These are phyloP conservation scores for Diaphora mendica DNA, from an alignment of 2,888 invertebrate genomes.

Conservation along the genomic window DNA sequence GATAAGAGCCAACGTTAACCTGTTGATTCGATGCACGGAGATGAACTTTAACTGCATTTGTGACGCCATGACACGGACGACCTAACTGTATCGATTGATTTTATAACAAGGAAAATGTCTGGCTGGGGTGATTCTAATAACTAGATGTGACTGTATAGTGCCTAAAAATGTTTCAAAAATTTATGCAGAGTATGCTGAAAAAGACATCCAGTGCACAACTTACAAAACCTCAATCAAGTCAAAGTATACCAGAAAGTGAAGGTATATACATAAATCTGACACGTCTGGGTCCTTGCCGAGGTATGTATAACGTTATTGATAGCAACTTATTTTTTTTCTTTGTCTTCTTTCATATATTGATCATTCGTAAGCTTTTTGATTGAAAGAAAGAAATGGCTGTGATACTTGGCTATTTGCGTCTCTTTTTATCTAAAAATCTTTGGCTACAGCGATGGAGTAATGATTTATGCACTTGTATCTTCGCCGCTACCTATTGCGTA, in stretches of 20 bases:
- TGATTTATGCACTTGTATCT: neutral
- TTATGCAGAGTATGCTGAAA: constrained; percentile 68
- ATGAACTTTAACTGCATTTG: neutral
- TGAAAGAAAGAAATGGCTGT: neutral
- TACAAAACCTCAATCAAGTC: constrained; percentile 71
- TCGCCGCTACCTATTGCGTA: too few species aligned
- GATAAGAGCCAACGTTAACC: neutral
- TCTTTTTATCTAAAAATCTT: neutral
- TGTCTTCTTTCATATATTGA: neutral
- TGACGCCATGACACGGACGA: neutral
- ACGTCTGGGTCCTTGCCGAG: constrained; percentile 66
- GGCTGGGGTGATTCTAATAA: neutral
- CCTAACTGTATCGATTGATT: neutral
- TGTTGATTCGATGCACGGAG: neutral
- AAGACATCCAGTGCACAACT: constrained; percentile 77
- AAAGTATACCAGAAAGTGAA: constrained; percentile 73
- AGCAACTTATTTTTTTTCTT: neutral
- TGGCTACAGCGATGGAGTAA: neutral
- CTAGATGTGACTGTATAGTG: neutral
- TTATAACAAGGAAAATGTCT: neutral
- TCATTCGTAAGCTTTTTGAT: neutral
- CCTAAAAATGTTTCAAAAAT: constrained; percentile 11
- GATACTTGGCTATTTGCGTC: neutral
- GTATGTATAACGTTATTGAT: constrained; percentile 43
- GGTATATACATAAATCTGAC: constrained; percentile 75